These are phyloP conservation scores for Podilymbus podiceps DNA, from an alignment of 2,113 vertebrate species.

Conservation along the genomic window DNA sequence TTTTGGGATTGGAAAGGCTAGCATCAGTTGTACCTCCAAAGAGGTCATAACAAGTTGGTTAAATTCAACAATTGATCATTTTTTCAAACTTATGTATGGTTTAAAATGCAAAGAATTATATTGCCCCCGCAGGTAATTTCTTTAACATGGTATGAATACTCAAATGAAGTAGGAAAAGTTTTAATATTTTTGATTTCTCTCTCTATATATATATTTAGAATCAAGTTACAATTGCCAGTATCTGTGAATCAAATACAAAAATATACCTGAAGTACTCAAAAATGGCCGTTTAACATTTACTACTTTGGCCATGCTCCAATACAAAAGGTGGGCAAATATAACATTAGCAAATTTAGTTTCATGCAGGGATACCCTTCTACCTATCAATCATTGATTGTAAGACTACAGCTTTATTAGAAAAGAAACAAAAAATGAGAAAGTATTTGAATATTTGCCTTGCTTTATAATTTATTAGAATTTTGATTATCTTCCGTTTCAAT, in stretches of 20 bases:
- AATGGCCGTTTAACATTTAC: not conserved
- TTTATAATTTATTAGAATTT: conserved; percentile 20
- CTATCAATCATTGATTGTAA: not conserved
- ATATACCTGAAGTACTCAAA: not conserved
- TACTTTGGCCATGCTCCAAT: not conserved
- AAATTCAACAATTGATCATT: not conserved
- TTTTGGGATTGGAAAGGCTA: not conserved
- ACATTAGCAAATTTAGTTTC: not conserved
- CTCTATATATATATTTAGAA: not conserved
- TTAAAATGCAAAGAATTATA: not conserved
- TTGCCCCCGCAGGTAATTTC: not conserved
- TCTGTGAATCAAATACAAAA: not conserved
- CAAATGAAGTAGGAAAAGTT: not conserved
- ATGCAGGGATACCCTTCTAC: not conserved
- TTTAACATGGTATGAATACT: not conserved
- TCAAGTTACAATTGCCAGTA: not conserved
- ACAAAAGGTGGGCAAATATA: not conserved
- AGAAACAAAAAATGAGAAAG: not conserved
- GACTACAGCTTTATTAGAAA: not conserved
- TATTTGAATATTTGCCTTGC: not conserved
- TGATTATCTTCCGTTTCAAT: not conserved
- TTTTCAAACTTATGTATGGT: not conserved
- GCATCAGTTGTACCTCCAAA: not conserved
- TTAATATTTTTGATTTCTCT: not conserved
- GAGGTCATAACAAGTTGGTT: not conserved